These are phyloP conservation scores for Sesia apiformis DNA, from an alignment of 2,888 invertebrate species.

Conservation along the genomic window DNA sequence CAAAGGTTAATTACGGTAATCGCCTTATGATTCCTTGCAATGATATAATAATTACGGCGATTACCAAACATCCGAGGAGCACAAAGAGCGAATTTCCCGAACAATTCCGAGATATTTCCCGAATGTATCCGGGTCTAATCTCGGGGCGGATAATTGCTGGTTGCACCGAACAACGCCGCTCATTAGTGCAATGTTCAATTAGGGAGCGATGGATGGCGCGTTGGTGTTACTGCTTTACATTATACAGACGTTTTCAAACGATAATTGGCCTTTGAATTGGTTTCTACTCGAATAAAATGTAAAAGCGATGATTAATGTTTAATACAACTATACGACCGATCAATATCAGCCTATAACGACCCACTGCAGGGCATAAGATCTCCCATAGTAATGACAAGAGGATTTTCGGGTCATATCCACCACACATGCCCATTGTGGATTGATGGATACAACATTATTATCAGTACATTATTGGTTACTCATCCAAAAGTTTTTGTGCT, in stretches of 20 bases:
- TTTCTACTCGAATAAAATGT: too few species aligned
- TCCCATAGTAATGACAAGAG: too few species aligned
- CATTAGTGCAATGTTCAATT: conserved; percentile 72
- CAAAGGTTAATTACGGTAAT: background rate
- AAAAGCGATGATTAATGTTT: too few species aligned
- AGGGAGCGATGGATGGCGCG: conserved; percentile 42
- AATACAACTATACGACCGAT: too few species aligned
- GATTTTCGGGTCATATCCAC: too few species aligned
- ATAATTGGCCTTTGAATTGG: conserved; percentile 18
- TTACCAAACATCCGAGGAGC: conserved; percentile 24
- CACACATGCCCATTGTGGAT: too few species aligned
- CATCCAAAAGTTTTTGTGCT: too few species aligned
- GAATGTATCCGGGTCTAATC: conserved; percentile 52
- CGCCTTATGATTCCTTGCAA: background rate
- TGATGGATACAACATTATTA: too few species aligned
- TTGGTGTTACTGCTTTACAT: conserved; percentile 18
- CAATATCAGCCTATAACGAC: too few species aligned
- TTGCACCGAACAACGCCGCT: conserved; percentile 66
- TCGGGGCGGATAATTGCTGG: conserved; percentile 58
- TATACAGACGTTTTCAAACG: conserved; percentile 17
- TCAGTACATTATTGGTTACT: too few species aligned
- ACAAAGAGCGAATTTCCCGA: conserved; percentile 41
- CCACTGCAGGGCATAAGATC: too few species aligned
- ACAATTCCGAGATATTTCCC: conserved; percentile 3
- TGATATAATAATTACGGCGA: conserved; percentile 23